Evolutionary conservation across 53 echinoderm and acorn worm species (phyloP), one percentile per base, ranked within the genome.

Genomic region (Arbacia lixula): DNA sequence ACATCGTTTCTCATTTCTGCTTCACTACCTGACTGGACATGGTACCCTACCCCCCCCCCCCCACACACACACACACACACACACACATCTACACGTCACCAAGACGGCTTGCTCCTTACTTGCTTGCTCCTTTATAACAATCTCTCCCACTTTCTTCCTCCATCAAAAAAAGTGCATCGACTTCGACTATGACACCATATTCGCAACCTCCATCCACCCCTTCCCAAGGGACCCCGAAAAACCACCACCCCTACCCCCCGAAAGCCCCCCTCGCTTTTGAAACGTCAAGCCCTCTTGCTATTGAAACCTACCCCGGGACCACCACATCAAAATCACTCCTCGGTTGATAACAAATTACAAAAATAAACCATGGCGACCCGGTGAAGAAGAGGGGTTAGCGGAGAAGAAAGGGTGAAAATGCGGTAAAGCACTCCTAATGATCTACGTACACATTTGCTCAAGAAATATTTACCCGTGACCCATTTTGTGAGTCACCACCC

Each of bases 391-490:
- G 17, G 49, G 53, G 74, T 29, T 33, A 52, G 34, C 17, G 74
- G 27, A 30, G 5, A 31, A 21, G 12, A 19, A 53, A 53, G 33
- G 35, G 27, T 8, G 28, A 43, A 34, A 74, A 74, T 33, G 74
- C 50, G 35, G 53, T 53, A 74, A 74, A 74, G 74, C 52, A 77
- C 58, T 77, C 39, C 43, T 77, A 58, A 77, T 77, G 25, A 56
- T 77, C 57, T 77, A 17, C 77, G 77, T 34, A 77, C 30, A 77
- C 77, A 77, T 77, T 77, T 77, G 39, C 77, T 77, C 58, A 63
- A 63, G 82, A 81, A 81, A 81, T 81, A 63, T 63, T 81, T 81
- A 64, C 64, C 82, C 49, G 46, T 81, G 82, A 63, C 64, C 63
- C 20, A 81, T 46, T 81, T 81, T 81, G 26, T 81, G 62, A 77